phyloP scores from a whole-genome alignment of 2,888 invertebrate species.

The Coenonympha arcania region DNA sequence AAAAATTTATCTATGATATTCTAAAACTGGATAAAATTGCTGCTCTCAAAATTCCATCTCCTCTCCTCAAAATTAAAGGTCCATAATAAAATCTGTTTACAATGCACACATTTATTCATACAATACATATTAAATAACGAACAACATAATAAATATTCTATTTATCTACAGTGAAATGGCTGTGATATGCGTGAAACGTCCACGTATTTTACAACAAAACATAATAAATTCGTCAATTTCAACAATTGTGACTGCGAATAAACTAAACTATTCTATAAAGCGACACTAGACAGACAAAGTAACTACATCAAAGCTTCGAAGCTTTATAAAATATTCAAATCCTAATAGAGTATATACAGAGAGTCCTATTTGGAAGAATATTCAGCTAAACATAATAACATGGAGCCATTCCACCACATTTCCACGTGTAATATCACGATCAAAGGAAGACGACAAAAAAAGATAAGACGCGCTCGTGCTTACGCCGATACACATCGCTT shows the following conservation, averaged over 20 bases:
- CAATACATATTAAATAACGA: slow-evolving; percentile 30
- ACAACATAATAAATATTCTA: slow-evolving; percentile 9
- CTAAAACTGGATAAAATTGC: no score
- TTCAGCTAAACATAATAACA: slow-evolving; percentile 13
- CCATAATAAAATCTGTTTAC: slow-evolving; percentile 9
- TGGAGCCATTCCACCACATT: slow-evolving; percentile 13
- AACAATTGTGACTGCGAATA: slow-evolving; percentile 1
- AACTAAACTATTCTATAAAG: not conserved
- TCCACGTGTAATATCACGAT: slow-evolving; percentile 22
- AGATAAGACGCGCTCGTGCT: slow-evolving; percentile 20
- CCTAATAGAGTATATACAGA: not conserved
- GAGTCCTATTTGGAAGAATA: slow-evolving; percentile 1
- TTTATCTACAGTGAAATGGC: not conserved
- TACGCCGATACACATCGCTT: slow-evolving; percentile 16
- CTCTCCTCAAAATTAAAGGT: not conserved
- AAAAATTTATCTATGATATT: no score
- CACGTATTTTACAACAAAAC: not conserved
- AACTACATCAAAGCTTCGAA: not conserved
- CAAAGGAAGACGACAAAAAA: slow-evolving; percentile 23
- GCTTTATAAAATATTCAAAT: not conserved
- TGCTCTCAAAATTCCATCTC: not conserved
- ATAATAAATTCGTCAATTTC: not conserved
- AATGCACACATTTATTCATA: slow-evolving; percentile 38
- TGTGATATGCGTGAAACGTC: slow-evolving; percentile 6
- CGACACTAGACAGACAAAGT: not conserved